Evolutionary conservation across 2,113 vertebrate genomes (phyloP).

Genomic region (Otis tarda): DNA sequence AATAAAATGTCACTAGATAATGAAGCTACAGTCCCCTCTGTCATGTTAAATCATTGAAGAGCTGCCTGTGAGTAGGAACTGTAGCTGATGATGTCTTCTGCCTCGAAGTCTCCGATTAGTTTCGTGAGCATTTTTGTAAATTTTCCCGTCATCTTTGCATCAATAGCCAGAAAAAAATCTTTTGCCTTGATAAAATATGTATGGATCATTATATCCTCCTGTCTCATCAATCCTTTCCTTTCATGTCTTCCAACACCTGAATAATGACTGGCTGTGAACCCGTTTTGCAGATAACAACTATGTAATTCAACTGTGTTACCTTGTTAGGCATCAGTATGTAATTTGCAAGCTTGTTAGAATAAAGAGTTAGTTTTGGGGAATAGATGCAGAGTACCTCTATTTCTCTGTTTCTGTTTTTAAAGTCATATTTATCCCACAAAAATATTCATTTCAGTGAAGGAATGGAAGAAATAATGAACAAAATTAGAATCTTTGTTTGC

Average conservation of each 20-base stretch:
- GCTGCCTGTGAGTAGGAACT: constrained; percentile 21
- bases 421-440: not conserved
- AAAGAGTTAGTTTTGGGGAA: not conserved
- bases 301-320: not conserved
- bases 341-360: not conserved
- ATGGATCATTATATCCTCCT: not conserved
- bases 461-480: not conserved
- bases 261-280: not conserved
- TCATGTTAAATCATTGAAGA: constrained; percentile 61
- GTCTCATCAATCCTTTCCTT: not conserved
- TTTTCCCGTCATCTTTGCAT: not conserved
- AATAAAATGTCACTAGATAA: constrained; percentile 59
- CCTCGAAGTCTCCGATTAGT: not conserved
- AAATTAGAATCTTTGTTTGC: not conserved
- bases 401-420: not conserved
- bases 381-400: not conserved
- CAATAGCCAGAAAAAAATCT: not conserved
- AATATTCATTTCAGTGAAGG: not conserved
- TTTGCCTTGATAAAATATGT: not conserved
- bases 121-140: not conserved
- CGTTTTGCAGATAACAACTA: not conserved
- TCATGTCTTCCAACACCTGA: not conserved
- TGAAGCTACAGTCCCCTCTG: constrained; percentile 44
- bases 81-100: not conserved
- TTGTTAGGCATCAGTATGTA: not conserved